phyloP scores from a whole-genome alignment of 2,888 invertebrate genomes.

The Pristionchus arcanus region DNA sequence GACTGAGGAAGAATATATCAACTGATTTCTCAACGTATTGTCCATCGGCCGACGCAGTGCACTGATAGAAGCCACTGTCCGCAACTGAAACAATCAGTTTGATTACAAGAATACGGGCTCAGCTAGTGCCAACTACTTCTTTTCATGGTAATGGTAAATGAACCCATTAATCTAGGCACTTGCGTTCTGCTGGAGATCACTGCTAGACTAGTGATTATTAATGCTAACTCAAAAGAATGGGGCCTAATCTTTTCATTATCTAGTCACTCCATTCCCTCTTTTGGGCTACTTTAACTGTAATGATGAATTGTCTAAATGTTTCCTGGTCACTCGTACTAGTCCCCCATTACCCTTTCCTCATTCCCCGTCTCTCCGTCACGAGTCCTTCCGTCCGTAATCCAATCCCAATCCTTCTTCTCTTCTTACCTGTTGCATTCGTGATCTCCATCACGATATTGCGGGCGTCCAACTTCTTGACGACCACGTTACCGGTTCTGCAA shows the following conservation, averaged over 20 bases:
- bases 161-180: too few relatives aligned
- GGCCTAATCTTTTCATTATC: too few relatives aligned
- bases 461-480: slow-evolving; percentile 64
- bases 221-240: too few relatives aligned
- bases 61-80: slow-evolving; percentile 68
- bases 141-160: too few relatives aligned
- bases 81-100: slow-evolving; percentile 44
- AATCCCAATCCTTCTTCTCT: neutral
- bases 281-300: neutral
- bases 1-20: slow-evolving; percentile 67
- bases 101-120: neutral
- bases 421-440: slow-evolving; percentile 58
- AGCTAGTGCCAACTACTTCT: too few relatives aligned
- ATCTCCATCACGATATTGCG: slow-evolving; percentile 63
- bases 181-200: too few relatives aligned
- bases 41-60: slow-evolving; percentile 62
- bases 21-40: slow-evolving; percentile 60
- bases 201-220: too few relatives aligned
- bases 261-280: too few relatives aligned
- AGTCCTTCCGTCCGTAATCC: slow-evolving; percentile 14
- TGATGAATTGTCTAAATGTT: too few relatives aligned
- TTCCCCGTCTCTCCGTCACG: neutral
- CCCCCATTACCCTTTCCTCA: neutral
- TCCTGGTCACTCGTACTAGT: neutral
- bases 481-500: slow-evolving; percentile 63